These are phyloP conservation scores for Rhyacophila evoluta DNA, from an alignment of 2,888 invertebrate species.

Conservation along the genomic window DNA sequence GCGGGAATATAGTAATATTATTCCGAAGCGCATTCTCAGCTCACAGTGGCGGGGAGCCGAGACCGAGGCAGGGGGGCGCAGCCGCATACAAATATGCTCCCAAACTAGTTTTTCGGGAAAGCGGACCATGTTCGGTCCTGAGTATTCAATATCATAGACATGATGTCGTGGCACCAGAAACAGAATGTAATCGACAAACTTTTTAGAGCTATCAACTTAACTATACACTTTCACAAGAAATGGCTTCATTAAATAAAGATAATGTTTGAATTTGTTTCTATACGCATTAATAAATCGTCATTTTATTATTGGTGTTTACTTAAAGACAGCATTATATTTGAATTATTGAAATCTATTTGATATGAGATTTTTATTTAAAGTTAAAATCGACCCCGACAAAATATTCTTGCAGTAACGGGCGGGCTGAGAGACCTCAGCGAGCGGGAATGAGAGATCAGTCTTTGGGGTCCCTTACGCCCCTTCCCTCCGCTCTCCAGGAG, in stretches of 20 bases:
- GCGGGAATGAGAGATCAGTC: constrained; percentile 47
- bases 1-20: constrained; percentile 29
- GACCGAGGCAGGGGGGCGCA: constrained; percentile 39
- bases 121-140: constrained; percentile 37
- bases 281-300: too few species aligned
- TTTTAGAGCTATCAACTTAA: too few species aligned
- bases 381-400: not conserved
- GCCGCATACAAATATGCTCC: constrained; percentile 48
- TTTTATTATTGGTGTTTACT: too few species aligned
- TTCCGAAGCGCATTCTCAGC: constrained; percentile 31
- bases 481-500: constrained; percentile 6
- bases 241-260: too few species aligned
- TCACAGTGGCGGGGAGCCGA: constrained; percentile 34
- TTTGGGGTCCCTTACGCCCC: constrained; percentile 23
- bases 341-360: too few species aligned
- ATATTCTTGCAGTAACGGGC: not conserved
- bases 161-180: constrained; percentile 41
- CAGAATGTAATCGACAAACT: too few species aligned
- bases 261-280: too few species aligned
- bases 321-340: too few species aligned
- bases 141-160: constrained; percentile 54
- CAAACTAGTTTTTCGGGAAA: constrained; percentile 52
- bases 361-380: too few species aligned
- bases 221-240: too few species aligned
- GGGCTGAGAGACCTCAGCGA: constrained; percentile 34